A percentile compares a stretch with the other conserved stretches of the same genome.
These are phyloP conservation scores for Bradynema listronoti DNA, from an alignment of 1,140 invertebrate species.

Conservation along the genomic window DNA sequence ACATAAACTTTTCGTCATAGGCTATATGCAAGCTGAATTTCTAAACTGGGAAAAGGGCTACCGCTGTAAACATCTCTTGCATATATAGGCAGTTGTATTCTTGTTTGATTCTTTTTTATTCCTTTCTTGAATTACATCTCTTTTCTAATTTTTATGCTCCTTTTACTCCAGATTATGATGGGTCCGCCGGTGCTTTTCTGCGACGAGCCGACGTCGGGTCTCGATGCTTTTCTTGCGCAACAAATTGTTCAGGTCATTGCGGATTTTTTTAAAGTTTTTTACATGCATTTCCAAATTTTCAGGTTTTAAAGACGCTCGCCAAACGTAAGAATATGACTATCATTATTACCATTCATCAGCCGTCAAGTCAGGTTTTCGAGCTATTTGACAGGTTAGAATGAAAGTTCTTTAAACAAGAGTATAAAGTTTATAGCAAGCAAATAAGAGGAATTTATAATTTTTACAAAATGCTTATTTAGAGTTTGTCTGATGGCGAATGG, in stretches of 20 bases:
- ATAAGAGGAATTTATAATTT: background rate
- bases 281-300: conserved; percentile 57
- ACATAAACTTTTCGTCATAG: too few relatives aligned
- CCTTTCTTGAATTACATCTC: too few relatives aligned
- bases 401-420: conserved; percentile 1
- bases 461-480: conserved; percentile 23
- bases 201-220: conserved; percentile 86
- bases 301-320: conserved; percentile 64
- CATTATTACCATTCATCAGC: conserved; percentile 88
- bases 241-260: conserved; percentile 63
- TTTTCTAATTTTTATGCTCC: background rate
- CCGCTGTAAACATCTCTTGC: too few relatives aligned
- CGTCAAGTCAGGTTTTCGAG: conserved; percentile 81
- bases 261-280: conserved; percentile 62
- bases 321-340: conserved; percentile 79
- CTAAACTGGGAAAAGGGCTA: too few relatives aligned
- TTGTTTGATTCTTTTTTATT: too few relatives aligned
- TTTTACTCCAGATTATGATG: conserved; percentile 66
- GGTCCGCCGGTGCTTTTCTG: conserved; percentile 90
- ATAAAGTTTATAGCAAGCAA: background rate
- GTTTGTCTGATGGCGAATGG: conserved; percentile 72
- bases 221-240: conserved; percentile 83
- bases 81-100: too few relatives aligned
- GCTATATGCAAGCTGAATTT: too few relatives aligned
- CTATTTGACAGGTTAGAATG: conserved; percentile 73